Evolutionary conservation across 2,888 invertebrate species (phyloP).

Genomic region (Thecophora atra): DNA sequence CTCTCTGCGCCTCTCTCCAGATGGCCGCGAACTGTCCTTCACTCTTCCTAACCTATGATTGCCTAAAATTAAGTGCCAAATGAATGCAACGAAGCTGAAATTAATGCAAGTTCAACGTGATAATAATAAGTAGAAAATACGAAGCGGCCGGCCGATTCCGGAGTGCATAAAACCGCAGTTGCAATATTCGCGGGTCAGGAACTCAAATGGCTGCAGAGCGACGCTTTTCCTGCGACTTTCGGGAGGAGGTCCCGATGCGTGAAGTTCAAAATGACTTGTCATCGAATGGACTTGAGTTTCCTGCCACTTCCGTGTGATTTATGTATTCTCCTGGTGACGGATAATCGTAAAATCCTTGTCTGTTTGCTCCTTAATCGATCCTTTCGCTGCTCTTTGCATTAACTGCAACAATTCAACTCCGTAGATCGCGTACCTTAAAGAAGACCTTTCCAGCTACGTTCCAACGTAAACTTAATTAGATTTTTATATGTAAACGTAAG

Average conservation of each 20-base stretch:
- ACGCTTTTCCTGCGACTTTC: not conserved
- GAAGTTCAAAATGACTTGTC: slow-evolving; percentile 17
- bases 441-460: slow-evolving; percentile 7
- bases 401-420: not conserved
- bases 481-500: not conserved
- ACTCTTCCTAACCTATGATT: slow-evolving; percentile 14
- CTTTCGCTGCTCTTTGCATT: slow-evolving; percentile 18
- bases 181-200: not conserved
- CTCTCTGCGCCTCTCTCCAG: not conserved
- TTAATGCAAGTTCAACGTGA: not conserved
- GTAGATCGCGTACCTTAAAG: slow-evolving; percentile 19
- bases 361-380: not conserved
- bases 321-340: slow-evolving; percentile 41
- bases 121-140: too few relatives aligned
- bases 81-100: slow-evolving; percentile 13
- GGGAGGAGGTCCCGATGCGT: not conserved
- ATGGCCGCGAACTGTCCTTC: not conserved
- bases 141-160: too few relatives aligned
- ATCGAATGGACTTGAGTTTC: slow-evolving; percentile 13
- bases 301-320: slow-evolving; percentile 58
- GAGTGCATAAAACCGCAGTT: not conserved
- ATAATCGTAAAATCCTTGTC: slow-evolving; percentile 25
- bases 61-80: slow-evolving; percentile 31
- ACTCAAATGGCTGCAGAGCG: not conserved
- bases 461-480: not conserved